Percentiles rank a stretch among this genome's conserved stretches.
phyloP scores from a whole-genome alignment of 2,797 vertebrate genomes.

The Oreonectes daqikongensis region DNA sequence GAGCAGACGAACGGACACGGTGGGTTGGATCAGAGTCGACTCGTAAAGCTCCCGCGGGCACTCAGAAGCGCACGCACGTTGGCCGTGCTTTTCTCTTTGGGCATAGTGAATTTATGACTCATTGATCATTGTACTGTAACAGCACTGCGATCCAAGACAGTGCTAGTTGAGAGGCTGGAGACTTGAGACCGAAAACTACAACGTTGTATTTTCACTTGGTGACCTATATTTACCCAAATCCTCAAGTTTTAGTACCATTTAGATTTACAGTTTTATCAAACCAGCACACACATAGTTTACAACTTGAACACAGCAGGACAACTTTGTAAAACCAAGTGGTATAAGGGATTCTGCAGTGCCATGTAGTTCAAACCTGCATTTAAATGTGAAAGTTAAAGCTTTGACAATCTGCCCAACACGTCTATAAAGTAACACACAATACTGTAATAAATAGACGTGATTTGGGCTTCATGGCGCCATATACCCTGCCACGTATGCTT shows the following conservation, averaged over 20 bases:
- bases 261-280: background rate
- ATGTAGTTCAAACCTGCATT: background rate
- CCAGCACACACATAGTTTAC: background rate
- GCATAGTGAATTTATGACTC: slow-evolving; percentile 20
- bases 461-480: background rate
- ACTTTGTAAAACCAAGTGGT: background rate
- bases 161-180: background rate
- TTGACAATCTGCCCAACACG: slow-evolving; percentile 8
- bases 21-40: background rate
- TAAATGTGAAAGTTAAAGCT: slow-evolving; percentile 4
- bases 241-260: background rate
- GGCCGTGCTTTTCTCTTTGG: slow-evolving; percentile 7
- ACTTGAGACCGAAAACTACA: too few relatives aligned
- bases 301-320: background rate
- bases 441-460: background rate
- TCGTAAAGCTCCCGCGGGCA: slow-evolving; percentile 16
- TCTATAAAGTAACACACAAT: slow-evolving; percentile 16
- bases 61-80: background rate
- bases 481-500: slow-evolving; percentile 23
- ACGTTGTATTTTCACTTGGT: too few relatives aligned
- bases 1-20: background rate
- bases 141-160: background rate
- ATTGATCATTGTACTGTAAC: slow-evolving; percentile 36
- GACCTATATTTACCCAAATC: background rate
- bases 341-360: background rate